Base-by-base conservation (phyloP, 2,113 vertebrate genomes). In the Cyphomyrus discorhynchus region DNA sequence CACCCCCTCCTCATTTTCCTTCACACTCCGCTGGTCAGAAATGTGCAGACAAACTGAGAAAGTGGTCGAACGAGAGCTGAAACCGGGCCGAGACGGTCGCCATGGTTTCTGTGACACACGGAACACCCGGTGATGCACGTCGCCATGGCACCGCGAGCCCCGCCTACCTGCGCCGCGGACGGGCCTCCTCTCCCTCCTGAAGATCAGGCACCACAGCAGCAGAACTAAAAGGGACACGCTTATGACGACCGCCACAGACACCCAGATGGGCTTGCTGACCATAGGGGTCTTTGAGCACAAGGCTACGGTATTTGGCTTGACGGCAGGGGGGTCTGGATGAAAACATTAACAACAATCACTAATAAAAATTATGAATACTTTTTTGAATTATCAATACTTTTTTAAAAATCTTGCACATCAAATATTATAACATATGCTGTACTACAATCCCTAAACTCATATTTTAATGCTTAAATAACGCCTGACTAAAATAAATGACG, bases 141-240 rank as follows among this genome's bases (percentile, higher is more conserved):
- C 9, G 21, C 80, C 17, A 47, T 47, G 39, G 24, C 42, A 6
- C 45, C 7, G 2, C 8, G 5, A 19, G 35, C 74, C 3, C 35
- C 17, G n/a, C 31, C 90, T 90, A 95, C 95, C 95, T 27, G 92
- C 47, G 47, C 15, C 70, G 17, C 39, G 90, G n/a, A 46, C 58
- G 82, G 0, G 47, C 31, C 91, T 91, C 27, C 0, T 88, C 58
- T 93, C 92, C 24, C 84, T 84, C 91, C 85, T 95, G 92, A 90
- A 95, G 24, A 95, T 93, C 90, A 95, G 46, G 56, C 93, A 70
- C 94, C 95, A 96, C 10, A 95, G 70, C 24, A 85, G 70, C 52
- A 96, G 90, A 47, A 90, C 91, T 90, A 95, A 3, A 49, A 95
- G n/a, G 70, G 93, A 94, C 0, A 92, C 93, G 84, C 92, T 31